Evolutionary conservation across 2,888 invertebrate genomes (phyloP), one percentile per base, ranked within the genome.

Genomic region (Sphinx pinastri): DNA sequence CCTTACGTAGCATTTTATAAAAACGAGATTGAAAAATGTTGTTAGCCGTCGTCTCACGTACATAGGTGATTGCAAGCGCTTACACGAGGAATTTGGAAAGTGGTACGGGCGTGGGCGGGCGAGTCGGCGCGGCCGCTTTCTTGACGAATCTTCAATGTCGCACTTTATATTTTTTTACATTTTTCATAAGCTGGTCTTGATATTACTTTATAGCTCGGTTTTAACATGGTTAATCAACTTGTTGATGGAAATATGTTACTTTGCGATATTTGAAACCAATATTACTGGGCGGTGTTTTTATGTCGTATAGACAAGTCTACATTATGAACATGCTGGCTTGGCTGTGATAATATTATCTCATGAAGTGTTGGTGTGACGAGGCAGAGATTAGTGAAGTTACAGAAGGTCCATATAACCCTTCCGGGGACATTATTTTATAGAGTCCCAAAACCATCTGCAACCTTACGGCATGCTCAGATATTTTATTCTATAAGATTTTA

Each of bases 81-180:
- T 88, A 87, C 89, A 88, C 84, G 86, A 89, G 90, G 93, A 93
- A 94, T 94, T 94, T 94, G 93, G 93, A 94, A 94, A 94, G 93
- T 92, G 87, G 91, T 88, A 88, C 88, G 79, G 71, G 90, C 87
- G 94, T 94, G 89, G 93, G 94, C 93, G 93, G 93, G 89, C 93
- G 80, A 88, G 93, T 91, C 85, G 83, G 74, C 79, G 81, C 86
- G 83, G 81, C 81, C 86, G 88, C 86, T 83, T 84, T 88, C 90
- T 88, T 91, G 90, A 92, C 91, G 91, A 89, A 91, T 92, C 88
- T 89, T 88, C 87, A 79, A 88, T 86, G 88, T 88, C 88, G 88
- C 89, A 88, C 85, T 88, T 88, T 88, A 87, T 90, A 88, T 89
- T 90, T 90, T 85, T 86, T 87, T 88, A 88, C 87, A 87, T 90